Evolutionary conservation across 2,888 invertebrate species (phyloP), one percentile per base, ranked within the genome.

Genomic region (Campoplex nolae): DNA sequence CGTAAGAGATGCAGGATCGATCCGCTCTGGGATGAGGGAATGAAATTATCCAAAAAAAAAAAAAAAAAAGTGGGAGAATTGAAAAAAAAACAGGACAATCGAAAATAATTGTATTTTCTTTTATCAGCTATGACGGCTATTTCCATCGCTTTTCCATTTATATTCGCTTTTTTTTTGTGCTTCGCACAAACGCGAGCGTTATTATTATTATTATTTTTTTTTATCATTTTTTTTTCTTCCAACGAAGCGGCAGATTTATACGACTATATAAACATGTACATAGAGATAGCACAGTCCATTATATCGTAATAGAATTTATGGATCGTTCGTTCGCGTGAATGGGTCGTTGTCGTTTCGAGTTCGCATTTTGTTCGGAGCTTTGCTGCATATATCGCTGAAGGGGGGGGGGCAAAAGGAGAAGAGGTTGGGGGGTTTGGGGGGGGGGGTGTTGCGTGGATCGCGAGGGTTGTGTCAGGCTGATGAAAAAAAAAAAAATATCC

Each of bases 251-350:
- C 54, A 65, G 51, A 73, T 74, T 74, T 48, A 51, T 75, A 76
- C 70, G 68, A 67, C 76, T 70, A 83, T 70, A 74, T 56, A 68
- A 56, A 58, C 48, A 58, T 62, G 48, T 8, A 16, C 11, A 58
- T 23, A 51, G 42, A 77, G 48, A 54, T 48, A 51, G 71, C 74
- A 35, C 3, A 28, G 58, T 77, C 84, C 82, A 82, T 87, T 87
- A 62, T 84, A 70, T 74, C 74, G 78, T 87, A 84, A 87, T 87
- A 78, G 54, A 82, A 84, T 87, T 84, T 84, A 87, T 83, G 84
- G 75, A 78, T 79, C 75, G 81, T 87, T 87, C 77, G 84, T 84
- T 84, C 76, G 77, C 78, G 84, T 68, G 87, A 87, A 84, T 84
- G 84, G 84, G 35, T 84, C 86, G 84, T 84, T 82, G 84, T 84